Evolutionary conservation across 2,888 invertebrate genomes (phyloP).

Genomic region (Drosophila tripunctata): DNA sequence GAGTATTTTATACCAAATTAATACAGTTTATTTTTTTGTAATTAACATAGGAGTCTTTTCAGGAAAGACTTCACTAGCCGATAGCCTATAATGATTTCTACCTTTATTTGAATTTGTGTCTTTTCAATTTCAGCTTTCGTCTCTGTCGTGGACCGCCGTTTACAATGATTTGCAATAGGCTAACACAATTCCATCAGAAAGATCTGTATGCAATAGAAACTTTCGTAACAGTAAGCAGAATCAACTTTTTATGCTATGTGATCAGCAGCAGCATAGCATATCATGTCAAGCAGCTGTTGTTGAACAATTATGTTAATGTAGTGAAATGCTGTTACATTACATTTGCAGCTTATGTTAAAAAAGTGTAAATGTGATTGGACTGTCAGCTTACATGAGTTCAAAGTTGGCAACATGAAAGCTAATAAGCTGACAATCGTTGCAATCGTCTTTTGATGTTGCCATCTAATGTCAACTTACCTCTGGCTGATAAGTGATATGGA

Average conservation of each 20-base stretch:
- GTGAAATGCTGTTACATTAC: background rate
- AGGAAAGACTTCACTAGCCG: no score
- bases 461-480: conserved; percentile 37
- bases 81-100: no score
- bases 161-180: no score
- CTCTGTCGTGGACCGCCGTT: no score
- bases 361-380: background rate
- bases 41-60: no score
- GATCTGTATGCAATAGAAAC: no score
- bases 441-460: conserved; percentile 1
- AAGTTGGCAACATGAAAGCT: background rate
- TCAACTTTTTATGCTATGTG: background rate
- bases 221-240: background rate
- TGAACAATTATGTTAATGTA: conserved; percentile 7
- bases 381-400: background rate
- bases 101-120: no score
- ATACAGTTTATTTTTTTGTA: no score
- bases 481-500: conserved; percentile 18
- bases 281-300: background rate
- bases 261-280: background rate
- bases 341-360: conserved; percentile 7
- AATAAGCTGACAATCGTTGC: conserved; percentile 16
- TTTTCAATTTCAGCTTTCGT: no score
- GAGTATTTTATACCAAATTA: no score
- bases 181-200: no score